Conservation (phyloP, 2,797 vertebrate species). For the Gymnocypris eckloni region DNA sequence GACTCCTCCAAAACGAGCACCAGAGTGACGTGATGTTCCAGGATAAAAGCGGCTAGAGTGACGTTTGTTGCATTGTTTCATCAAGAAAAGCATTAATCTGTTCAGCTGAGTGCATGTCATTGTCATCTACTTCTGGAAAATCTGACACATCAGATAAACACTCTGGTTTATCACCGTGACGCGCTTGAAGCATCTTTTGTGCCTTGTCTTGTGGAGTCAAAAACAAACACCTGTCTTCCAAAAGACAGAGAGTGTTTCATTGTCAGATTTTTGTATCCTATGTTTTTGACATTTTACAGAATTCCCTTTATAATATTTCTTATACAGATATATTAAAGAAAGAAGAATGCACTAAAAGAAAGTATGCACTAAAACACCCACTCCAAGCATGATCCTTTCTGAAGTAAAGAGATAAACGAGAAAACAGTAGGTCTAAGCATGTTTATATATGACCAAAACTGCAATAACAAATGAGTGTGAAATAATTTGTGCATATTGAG, state of each 20-base stretch:
- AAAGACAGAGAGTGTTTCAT: constrained; percentile 14
- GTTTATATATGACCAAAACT: background rate
- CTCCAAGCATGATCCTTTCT: background rate
- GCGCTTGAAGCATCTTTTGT: constrained; percentile 21
- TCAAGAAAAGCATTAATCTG: constrained; percentile 31
- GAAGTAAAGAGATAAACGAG: background rate
- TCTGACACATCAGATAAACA: constrained; percentile 7
- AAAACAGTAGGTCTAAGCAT: background rate
- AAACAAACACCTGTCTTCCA: constrained; percentile 43
- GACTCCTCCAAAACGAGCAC: too few relatives aligned
- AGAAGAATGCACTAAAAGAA: background rate
- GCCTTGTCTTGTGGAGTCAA: constrained; percentile 7
- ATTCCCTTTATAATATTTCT: constrained; percentile 10
- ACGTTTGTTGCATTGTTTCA: constrained; percentile 16
- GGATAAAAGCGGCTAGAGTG: background rate
- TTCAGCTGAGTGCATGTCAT: constrained; percentile 15
- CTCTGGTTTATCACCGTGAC: constrained; percentile 5
- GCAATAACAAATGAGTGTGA: background rate
- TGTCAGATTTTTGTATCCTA: constrained; percentile 6
- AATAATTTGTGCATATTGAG: background rate
- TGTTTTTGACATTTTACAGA: constrained; percentile 4
- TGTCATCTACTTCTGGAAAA: constrained; percentile 12
- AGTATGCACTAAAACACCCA: background rate
- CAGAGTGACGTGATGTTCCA: background rate
- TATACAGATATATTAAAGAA: constrained; percentile 2